Evolutionary conservation across 2,113 vertebrate species (phyloP).

Genomic region (Daubentonia madagascariensis): DNA sequence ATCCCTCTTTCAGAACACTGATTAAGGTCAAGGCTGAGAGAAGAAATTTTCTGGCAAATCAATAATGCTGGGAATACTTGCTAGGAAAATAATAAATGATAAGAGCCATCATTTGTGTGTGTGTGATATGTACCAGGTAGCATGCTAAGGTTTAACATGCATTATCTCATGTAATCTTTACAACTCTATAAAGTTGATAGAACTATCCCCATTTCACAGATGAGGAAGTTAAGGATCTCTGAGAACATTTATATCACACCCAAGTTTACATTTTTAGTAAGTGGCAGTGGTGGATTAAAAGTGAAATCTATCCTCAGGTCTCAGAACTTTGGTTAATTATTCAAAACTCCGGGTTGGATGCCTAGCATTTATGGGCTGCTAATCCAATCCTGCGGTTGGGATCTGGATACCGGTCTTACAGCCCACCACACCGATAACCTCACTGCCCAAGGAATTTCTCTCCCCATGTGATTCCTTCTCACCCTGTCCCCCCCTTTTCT

Average conservation of each 20-base stretch:
- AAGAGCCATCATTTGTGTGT: neutral
- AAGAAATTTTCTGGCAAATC: neutral
- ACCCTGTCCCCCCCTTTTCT: neutral
- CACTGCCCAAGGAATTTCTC: slow-evolving; percentile 47
- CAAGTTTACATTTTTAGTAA: neutral
- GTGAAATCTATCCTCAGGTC: neutral
- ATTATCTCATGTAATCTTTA: neutral
- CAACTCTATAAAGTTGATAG: neutral
- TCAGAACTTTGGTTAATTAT: slow-evolving; percentile 2
- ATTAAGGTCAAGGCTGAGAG: neutral
- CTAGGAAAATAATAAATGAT: neutral
- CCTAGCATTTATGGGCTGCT: neutral
- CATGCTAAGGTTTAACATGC: neutral
- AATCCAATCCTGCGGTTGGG: neutral
- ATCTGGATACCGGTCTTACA: neutral
- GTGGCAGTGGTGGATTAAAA: neutral
- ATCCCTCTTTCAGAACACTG: neutral
- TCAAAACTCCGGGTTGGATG: neutral
- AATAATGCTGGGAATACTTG: neutral
- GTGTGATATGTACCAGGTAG: rapidly evolving
- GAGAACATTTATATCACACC: neutral
- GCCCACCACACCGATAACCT: neutral
- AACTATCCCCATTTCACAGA: neutral
- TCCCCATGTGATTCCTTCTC: neutral
- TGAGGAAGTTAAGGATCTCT: neutral